A percentile compares a stretch with the other conserved stretches of the same genome.
Conservation (phyloP, 2,113 vertebrate species). For the Pollimyrus isidori region DNA sequence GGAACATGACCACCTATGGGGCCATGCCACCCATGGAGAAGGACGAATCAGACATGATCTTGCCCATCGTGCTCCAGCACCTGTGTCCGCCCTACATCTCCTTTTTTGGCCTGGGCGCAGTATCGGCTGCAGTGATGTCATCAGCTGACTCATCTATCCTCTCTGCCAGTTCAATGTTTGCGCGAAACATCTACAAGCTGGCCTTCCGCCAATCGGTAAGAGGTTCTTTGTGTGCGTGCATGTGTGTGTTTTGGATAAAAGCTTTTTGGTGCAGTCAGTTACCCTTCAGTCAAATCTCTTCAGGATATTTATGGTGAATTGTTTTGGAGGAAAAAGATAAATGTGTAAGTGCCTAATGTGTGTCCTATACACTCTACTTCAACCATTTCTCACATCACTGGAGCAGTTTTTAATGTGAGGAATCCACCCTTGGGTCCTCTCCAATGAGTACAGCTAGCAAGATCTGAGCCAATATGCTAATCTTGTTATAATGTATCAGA, state of each 20-base stretch:
- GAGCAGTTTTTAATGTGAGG: not conserved
- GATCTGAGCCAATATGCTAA: conserved; percentile 11
- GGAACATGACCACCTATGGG: conserved; percentile 85
- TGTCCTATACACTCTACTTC: not conserved
- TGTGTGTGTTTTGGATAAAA: not conserved
- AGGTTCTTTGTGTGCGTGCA: not conserved
- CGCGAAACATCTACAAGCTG: conserved; percentile 90
- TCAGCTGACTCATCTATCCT: conserved; percentile 95
- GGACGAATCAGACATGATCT: conserved; percentile 87
- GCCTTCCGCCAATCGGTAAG: conserved; percentile 92
- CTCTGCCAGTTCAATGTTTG: conserved; percentile 97
- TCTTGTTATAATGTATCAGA: not conserved
- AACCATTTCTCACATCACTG: not conserved
- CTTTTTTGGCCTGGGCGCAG: conserved; percentile 87
- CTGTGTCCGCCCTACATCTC: conserved; percentile 87
- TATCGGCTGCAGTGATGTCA: conserved; percentile 95
- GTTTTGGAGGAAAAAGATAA: not conserved
- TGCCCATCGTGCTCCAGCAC: conserved; percentile 89
- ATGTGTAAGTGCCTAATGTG: not conserved
- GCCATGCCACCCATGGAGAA: conserved; percentile 65
- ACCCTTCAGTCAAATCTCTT: not conserved
- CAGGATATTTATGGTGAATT: not conserved
- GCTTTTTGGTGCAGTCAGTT: not conserved
- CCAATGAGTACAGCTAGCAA: not conserved
- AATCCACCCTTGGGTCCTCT: not conserved